Percentiles rank a stretch among this genome's conserved stretches.
These are phyloP conservation scores for Microctenopoma lineatum DNA, from an alignment of 2,797 vertebrate genomes.

Conservation along the genomic window DNA sequence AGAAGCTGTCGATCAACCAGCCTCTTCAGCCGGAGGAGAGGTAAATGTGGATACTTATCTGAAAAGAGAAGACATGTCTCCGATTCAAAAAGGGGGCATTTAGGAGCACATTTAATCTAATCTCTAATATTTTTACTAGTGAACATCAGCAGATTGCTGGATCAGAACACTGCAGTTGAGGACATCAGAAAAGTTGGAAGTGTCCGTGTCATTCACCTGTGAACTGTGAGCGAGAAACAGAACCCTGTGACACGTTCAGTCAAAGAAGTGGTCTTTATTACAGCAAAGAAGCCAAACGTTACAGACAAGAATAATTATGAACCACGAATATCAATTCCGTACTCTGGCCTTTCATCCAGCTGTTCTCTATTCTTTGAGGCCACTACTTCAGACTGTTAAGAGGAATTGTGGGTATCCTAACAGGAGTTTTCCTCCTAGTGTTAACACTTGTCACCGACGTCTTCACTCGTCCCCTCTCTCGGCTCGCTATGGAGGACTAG, in stretches of 20 bases:
- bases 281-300: slow-evolving; percentile 84
- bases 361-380: slow-evolving; percentile 50
- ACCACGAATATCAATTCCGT: slow-evolving; percentile 65
- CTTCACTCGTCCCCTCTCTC: slow-evolving; percentile 25
- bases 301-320: slow-evolving; percentile 81
- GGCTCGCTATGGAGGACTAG: slow-evolving; percentile 30
- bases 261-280: slow-evolving; percentile 82
- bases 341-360: slow-evolving; percentile 54
- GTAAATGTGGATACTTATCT: neutral
- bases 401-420: slow-evolving; percentile 7
- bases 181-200: neutral
- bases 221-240: neutral
- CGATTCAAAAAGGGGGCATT: too few relatives aligned
- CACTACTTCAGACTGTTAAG: slow-evolving; percentile 39
- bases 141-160: neutral
- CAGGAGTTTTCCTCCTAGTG: slow-evolving; percentile 7
- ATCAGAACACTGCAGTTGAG: neutral
- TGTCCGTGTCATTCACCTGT: too few relatives aligned
- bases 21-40: neutral
- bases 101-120: too few relatives aligned
- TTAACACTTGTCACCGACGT: neutral
- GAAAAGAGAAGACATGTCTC: neutral
- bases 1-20: neutral
- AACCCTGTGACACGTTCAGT: slow-evolving; percentile 41
- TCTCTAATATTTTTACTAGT: neutral